Evolutionary conservation across 2,888 invertebrate genomes (phyloP).

Genomic region (Ophioninae sp.): DNA sequence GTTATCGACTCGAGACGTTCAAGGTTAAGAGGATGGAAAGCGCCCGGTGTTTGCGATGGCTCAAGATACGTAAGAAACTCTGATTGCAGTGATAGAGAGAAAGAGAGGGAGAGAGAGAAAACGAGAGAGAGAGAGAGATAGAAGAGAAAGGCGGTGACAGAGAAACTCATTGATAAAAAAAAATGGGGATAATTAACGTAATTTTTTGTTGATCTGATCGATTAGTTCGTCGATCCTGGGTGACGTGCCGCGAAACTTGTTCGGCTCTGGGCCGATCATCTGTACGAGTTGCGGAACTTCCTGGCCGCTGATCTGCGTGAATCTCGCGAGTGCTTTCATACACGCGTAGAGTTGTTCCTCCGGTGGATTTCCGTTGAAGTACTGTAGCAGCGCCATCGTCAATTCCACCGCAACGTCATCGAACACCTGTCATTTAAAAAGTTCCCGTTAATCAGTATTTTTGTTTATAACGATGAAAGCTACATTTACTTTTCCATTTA

Average conservation of each 20-base stretch:
- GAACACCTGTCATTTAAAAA: slow-evolving; percentile 86
- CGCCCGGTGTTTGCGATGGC: background rate
- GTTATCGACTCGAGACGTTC: background rate
- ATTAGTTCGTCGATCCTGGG: slow-evolving; percentile 91
- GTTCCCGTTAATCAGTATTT: slow-evolving; percentile 61
- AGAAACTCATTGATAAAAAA: slow-evolving; percentile 9
- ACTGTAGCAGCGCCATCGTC: slow-evolving; percentile 95
- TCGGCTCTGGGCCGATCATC: slow-evolving; percentile 94
- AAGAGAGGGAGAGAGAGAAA: background rate
- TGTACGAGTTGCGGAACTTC: slow-evolving; percentile 95
- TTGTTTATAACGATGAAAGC: background rate
- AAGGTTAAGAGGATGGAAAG: background rate
- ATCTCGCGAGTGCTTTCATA: slow-evolving; percentile 88
- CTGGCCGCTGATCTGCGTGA: slow-evolving; percentile 88
- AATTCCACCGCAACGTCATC: slow-evolving; percentile 96
- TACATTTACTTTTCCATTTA: background rate
- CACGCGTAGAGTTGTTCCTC: slow-evolving; percentile 92
- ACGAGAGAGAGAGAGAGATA: background rate
- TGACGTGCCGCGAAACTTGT: slow-evolving; percentile 91
- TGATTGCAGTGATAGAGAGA: background rate
- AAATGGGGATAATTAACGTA: slow-evolving; percentile 80
- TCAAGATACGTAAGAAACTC: background rate
- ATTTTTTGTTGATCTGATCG: slow-evolving; percentile 87
- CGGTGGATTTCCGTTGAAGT: slow-evolving; percentile 89
- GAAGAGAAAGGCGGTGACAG: background rate